A percentile compares a stretch with the other conserved stretches of the same genome.
Conservation (phyloP, 2,797 vertebrate genomes). For the Acrocephalus scirpaceus region DNA sequence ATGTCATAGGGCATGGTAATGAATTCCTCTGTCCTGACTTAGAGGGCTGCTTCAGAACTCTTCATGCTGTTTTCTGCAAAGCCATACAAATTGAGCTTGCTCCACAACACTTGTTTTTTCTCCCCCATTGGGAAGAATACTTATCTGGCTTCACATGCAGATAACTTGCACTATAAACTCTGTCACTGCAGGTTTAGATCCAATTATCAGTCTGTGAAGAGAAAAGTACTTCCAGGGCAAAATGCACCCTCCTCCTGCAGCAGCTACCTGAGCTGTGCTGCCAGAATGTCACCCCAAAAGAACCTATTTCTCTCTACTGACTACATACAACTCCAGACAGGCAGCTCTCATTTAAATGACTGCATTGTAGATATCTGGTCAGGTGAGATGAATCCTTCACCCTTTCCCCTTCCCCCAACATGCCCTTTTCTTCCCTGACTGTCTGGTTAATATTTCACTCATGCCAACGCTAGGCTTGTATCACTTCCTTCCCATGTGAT, state of each 20-base stretch:
- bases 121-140: neutral
- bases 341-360: neutral
- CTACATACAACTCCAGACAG: neutral
- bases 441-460: slow-evolving; percentile 35
- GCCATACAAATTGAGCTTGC: neutral
- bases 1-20: neutral
- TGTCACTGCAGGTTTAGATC: neutral
- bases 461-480: slow-evolving; percentile 10
- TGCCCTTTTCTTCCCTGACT: neutral
- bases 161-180: neutral
- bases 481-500: neutral
- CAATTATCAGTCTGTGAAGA: neutral
- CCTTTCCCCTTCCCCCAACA: neutral
- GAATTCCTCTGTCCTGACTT: neutral
- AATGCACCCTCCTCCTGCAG: neutral
- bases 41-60: neutral
- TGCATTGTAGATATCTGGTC: neutral
- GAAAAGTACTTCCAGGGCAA: neutral
- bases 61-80: neutral
- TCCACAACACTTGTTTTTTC: neutral
- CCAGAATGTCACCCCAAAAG: neutral
- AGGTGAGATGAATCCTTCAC: neutral
- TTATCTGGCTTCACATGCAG: neutral
- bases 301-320: neutral
- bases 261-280: neutral